These are phyloP conservation scores for Chrysomallon squamiferum DNA, from an alignment of 1,140 invertebrate genomes.

Conservation along the genomic window DNA sequence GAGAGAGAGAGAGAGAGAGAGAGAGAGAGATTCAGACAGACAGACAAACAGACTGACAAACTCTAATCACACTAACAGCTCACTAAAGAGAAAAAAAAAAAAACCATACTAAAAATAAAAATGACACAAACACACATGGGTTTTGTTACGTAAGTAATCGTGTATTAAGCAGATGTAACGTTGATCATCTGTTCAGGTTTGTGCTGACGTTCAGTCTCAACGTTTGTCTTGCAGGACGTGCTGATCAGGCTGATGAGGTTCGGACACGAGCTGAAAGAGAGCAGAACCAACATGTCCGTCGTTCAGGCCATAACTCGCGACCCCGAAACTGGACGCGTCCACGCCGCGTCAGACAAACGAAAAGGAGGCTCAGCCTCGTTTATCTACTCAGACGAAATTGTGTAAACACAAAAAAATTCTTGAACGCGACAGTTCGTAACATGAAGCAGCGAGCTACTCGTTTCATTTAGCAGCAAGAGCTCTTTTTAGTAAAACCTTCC, in stretches of 20 bases:
- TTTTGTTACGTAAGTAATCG: neutral
- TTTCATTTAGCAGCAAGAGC: too few species aligned
- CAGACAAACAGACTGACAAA: too few species aligned
- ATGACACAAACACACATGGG: neutral
- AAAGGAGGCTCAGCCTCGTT: constrained; percentile 28
- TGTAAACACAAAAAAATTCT: too few species aligned
- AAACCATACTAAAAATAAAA: neutral
- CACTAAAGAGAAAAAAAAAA: neutral
- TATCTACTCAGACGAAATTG: constrained; percentile 10
- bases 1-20: too few species aligned
- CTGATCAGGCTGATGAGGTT: constrained; percentile 17
- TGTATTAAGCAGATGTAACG: neutral
- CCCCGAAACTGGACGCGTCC: constrained; percentile 20
- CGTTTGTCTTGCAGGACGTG: constrained; percentile 1
- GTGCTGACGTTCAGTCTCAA: neutral
- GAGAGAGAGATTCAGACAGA: too few species aligned
- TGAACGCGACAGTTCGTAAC: too few species aligned
- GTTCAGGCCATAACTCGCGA: constrained; percentile 26
- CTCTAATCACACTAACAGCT: neutral
- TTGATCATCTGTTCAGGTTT: neutral
- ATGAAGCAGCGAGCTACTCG: too few species aligned
- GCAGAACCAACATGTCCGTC: constrained; percentile 24
- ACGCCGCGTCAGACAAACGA: constrained; percentile 30
- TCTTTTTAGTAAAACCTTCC: too few species aligned
- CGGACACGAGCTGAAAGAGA: constrained; percentile 17